A percentile compares a stretch with the other conserved stretches of the same genome.
These are phyloP conservation scores for Cherax quadricarinatus DNA, from an alignment of 1,140 invertebrate genomes.

Conservation along the genomic window DNA sequence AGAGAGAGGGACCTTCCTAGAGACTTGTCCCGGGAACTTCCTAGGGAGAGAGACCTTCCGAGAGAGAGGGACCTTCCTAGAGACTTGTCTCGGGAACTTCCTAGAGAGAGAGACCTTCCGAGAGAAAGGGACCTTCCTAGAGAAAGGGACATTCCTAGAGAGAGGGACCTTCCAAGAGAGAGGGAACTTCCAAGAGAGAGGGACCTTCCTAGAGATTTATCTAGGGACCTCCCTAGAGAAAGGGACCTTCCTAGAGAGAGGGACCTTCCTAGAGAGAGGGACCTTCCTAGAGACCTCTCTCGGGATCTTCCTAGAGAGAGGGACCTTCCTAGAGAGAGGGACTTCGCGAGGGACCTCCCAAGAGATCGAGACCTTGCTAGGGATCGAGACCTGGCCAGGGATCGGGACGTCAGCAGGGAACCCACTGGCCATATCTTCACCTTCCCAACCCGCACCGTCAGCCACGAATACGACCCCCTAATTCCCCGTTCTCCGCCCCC, in stretches of 20 bases:
- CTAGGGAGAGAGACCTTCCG: slow-evolving; percentile 38
- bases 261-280: slow-evolving; percentile 37
- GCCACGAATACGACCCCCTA: slow-evolving; percentile 51
- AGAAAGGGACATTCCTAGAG: slow-evolving; percentile 27
- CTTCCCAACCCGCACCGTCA: slow-evolving; percentile 42
- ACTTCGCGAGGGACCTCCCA: background rate
- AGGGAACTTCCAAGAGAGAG: slow-evolving; percentile 32
- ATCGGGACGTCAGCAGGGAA: slow-evolving; percentile 31
- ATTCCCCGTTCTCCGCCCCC: slow-evolving; percentile 50
- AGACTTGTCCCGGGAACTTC: slow-evolving; percentile 15
- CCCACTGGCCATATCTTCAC: slow-evolving; percentile 43
- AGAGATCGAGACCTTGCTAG: slow-evolving; percentile 29
- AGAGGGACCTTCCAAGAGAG: slow-evolving; percentile 36
- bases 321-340: background rate
- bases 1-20: slow-evolving; percentile 34
- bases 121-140: slow-evolving; percentile 31
- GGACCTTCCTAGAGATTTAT: slow-evolving; percentile 16
- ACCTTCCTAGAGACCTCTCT: slow-evolving; percentile 11
- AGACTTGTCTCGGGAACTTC: slow-evolving; percentile 16
- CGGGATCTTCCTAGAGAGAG: slow-evolving; percentile 26
- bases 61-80: slow-evolving; percentile 19
- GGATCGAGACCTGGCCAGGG: slow-evolving; percentile 24
- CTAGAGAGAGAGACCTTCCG: slow-evolving; percentile 18
- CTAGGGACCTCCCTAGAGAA: slow-evolving; percentile 19
- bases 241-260: slow-evolving; percentile 27